These are phyloP conservation scores for Euclidia mi DNA, from an alignment of 2,888 invertebrate genomes.

Conservation along the genomic window DNA sequence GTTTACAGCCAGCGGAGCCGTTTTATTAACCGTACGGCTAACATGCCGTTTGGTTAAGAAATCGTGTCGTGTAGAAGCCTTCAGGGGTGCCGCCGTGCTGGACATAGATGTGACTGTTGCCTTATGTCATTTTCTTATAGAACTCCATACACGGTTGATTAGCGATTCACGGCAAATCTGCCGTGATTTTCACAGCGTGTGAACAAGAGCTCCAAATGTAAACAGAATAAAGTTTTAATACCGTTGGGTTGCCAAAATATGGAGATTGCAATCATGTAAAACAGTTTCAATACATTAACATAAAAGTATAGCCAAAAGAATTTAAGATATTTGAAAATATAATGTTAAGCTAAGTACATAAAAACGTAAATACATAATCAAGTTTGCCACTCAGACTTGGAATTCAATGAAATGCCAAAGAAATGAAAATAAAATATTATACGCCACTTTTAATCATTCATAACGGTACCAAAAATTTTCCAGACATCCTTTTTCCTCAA, in stretches of 20 bases:
- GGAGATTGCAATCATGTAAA: not conserved
- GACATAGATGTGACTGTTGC: too few species aligned
- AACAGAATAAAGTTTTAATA: not conserved
- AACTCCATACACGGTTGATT: too few species aligned
- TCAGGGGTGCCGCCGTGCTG: too few species aligned
- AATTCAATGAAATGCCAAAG: constrained; percentile 38
- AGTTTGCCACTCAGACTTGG: constrained; percentile 24
- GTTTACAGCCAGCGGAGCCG: too few species aligned
- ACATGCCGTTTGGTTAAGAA: too few species aligned
- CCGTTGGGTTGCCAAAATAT: not conserved
- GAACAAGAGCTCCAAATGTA: not conserved
- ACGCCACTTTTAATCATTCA: constrained; percentile 32
- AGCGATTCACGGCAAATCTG: too few species aligned
- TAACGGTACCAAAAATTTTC: constrained; percentile 22
- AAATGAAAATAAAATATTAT: constrained; percentile 33
- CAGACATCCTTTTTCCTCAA: constrained; percentile 7
- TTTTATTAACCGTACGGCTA: too few species aligned
- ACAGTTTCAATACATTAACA: not conserved
- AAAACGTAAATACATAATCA: constrained; percentile 37
- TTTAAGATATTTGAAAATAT: constrained; percentile 7
- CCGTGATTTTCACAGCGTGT: too few species aligned
- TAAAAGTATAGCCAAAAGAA: not conserved
- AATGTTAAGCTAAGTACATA: constrained; percentile 22
- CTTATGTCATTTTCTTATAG: too few species aligned
- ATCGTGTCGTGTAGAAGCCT: too few species aligned